Conservation (phyloP, 2,113 vertebrate species). For the Pluvianellus socialis region DNA sequence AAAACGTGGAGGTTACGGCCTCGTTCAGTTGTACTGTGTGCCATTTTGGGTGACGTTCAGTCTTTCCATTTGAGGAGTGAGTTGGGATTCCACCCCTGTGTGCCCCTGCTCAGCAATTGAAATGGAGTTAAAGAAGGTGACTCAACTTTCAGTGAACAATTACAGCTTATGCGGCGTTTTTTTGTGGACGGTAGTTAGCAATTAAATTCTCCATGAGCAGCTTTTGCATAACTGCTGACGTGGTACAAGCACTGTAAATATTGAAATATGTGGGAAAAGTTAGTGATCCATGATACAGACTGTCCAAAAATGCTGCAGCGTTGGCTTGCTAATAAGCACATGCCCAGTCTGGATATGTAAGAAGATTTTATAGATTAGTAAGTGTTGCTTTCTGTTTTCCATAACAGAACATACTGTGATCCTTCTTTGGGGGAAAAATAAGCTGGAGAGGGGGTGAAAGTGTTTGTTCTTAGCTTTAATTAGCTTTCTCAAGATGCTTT, state of each 20-base stretch:
- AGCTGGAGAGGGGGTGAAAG: constrained; percentile 51
- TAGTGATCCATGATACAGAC: neutral
- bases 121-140: neutral
- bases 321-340: constrained; percentile 9
- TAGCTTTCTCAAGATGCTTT: constrained; percentile 43
- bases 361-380: neutral
- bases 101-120: neutral
- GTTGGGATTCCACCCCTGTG: neutral
- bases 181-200: neutral
- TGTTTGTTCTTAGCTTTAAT: constrained; percentile 64
- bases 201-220: neutral
- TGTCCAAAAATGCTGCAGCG: neutral
- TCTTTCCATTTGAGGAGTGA: rapidly evolving
- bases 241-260: neutral
- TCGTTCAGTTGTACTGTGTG: neutral
- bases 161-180: neutral
- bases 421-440: constrained; percentile 51
- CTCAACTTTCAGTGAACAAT: neutral
- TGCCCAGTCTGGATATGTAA: neutral
- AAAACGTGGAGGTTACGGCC: neutral
- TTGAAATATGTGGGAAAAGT: neutral
- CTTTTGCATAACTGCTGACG: neutral
- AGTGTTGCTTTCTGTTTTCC: constrained; percentile 38
- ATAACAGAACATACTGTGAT: constrained; percentile 32
- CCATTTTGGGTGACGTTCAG: neutral